phyloP scores from a whole-genome alignment of 2,888 invertebrate genomes.

The Phytoseiulus persimilis region DNA sequence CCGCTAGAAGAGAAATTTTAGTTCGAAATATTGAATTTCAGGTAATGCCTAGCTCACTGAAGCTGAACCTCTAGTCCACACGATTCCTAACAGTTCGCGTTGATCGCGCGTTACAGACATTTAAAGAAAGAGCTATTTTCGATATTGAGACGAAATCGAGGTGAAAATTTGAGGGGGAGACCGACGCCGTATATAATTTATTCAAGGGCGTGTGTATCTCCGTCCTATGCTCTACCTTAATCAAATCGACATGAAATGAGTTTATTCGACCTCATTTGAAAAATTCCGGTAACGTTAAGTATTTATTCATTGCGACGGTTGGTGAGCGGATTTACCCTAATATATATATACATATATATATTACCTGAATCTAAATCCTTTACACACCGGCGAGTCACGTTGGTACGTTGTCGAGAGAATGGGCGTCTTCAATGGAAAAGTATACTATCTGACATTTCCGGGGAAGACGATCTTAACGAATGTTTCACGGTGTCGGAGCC shows the following conservation, averaged over 20 bases:
- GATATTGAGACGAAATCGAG: neutral
- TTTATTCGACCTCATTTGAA: no score
- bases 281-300: no score
- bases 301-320: no score
- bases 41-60: neutral
- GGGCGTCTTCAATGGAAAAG: neutral
- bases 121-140: neutral
- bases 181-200: no score
- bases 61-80: neutral
- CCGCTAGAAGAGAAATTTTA: neutral
- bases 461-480: neutral
- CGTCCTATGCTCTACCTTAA: no score
- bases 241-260: no score
- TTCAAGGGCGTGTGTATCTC: no score
- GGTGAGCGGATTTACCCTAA: no score
- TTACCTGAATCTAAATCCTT: no score
- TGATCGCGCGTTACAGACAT: neutral
- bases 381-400: neutral
- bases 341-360: no score
- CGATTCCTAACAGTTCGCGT: neutral
- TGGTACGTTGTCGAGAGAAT: neutral
- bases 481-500: no score
- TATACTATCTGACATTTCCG: neutral
- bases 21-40: neutral
- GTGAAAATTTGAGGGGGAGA: neutral